These are phyloP conservation scores for Trichonephila inaurata DNA, from an alignment of 1,140 invertebrate genomes.

Conservation along the genomic window DNA sequence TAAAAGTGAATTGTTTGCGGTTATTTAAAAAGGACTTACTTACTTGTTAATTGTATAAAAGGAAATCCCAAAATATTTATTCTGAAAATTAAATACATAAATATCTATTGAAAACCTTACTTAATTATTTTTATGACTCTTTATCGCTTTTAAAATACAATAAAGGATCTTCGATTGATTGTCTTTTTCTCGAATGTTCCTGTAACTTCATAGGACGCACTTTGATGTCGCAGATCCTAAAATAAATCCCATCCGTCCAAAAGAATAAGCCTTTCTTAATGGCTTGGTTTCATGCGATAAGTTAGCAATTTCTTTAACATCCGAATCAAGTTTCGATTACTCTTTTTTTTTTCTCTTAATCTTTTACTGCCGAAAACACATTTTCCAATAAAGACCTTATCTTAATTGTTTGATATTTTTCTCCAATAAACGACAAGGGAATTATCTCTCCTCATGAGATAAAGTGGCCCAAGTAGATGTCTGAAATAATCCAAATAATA, in stretches of 20 bases:
- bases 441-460: background rate
- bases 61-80: no score
- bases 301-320: slow-evolving; percentile 53
- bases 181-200: background rate
- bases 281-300: slow-evolving; percentile 20
- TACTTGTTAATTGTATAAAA: no score
- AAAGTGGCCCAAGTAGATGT: slow-evolving; percentile 32
- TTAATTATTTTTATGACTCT: background rate
- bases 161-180: background rate
- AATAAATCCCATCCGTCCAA: slow-evolving; percentile 1
- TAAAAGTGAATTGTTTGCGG: no score
- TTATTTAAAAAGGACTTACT: no score
- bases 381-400: slow-evolving; percentile 70
- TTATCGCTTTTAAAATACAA: background rate
- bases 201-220: background rate
- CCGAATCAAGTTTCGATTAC: slow-evolving; percentile 51
- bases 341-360: slow-evolving; percentile 26
- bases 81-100: background rate
- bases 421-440: slow-evolving; percentile 33
- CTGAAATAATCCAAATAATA: no score
- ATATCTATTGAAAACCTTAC: background rate
- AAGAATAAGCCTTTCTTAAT: slow-evolving; percentile 20
- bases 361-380: slow-evolving; percentile 32
- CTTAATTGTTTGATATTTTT: slow-evolving; percentile 68
- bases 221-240: background rate